Evolutionary conservation across 1,140 invertebrate genomes (phyloP), one percentile per base, ranked within the genome.

Genomic region (Epicauta chinensis): DNA sequence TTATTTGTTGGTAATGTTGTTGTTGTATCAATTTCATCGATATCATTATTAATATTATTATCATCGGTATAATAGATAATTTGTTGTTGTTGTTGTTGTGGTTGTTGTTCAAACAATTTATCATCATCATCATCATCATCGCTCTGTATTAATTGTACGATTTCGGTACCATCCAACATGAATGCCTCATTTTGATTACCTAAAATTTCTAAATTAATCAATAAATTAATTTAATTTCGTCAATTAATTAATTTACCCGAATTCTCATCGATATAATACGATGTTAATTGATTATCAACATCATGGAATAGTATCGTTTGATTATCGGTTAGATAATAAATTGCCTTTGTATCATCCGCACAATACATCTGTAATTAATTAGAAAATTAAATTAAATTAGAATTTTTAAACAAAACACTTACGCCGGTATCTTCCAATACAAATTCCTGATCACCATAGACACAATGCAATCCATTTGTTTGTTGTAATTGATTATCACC

Each of bases 221-320:
- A 5, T 23, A 23, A 23, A 5, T 23, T 23, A 5, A 23, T 5
- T 23, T 2, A 7, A 47, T 17, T 2, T 42, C 23, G n/a, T 52
- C 14, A 15, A 23, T 23, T 44, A 31, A 30, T 47, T 47, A 10
- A 55, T 23, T 23, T 23, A 23, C 23, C 23, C 2, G 15, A 36
- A 38, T 50, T 53, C 29, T 60, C 52, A 38, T 64, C 55, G 29
- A 61, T 46, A 13, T 46, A 51, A 53, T 58, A 62, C 30, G 58
- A 55, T 30, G 48, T 60, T 13, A 62, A 42, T 16, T 58, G 48
- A 1, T 16, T 47, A 31, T 54, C 55, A 17, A 40, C 53, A 16
- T 62, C 59, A 32, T 61, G 59, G 3, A 64, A 30, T 34, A 64
- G 13, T 14, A 64, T 30, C 12, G 58, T 53, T 37, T 62, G 44